Percentiles rank a stretch among this genome's conserved stretches.
Conservation (phyloP, 2,113 vertebrate genomes). For the Tretioscincus oriximinensis region DNA sequence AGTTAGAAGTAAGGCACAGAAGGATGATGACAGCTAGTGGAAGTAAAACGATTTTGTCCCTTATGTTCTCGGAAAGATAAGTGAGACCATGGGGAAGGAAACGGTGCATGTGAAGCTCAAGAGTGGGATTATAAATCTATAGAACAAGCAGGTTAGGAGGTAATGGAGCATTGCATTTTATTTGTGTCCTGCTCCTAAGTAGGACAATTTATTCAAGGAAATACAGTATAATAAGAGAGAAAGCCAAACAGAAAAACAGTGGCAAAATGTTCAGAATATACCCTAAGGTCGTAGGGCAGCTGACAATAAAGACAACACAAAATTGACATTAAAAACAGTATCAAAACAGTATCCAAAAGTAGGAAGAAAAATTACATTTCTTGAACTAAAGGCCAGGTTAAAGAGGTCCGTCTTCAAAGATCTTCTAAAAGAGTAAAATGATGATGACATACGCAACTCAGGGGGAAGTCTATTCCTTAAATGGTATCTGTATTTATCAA, state of each 20-base stretch:
- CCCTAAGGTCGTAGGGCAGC: background rate
- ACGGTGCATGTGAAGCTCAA: background rate
- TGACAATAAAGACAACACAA: too few species aligned
- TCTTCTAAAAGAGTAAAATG: too few species aligned
- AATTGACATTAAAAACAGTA: too few species aligned
- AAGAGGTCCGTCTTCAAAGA: too few species aligned
- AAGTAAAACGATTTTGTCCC: slow-evolving; percentile 45
- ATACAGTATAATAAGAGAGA: slow-evolving; percentile 19
- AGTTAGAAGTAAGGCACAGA: slow-evolving; percentile 33
- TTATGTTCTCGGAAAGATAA: slow-evolving; percentile 51
- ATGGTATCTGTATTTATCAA: too few species aligned
- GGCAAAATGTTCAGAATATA: background rate
- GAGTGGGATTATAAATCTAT: slow-evolving; percentile 52
- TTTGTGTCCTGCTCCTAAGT: slow-evolving; percentile 50
- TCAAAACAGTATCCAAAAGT: too few species aligned
- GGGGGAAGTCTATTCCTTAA: too few species aligned
- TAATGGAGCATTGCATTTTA: slow-evolving; percentile 53
- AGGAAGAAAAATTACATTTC: too few species aligned
- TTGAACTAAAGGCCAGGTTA: too few species aligned
- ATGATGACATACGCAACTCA: too few species aligned
- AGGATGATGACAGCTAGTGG: slow-evolving; percentile 31
- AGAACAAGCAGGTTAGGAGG: slow-evolving; percentile 37
- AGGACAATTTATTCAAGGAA: slow-evolving; percentile 47
- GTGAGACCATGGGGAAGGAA: slow-evolving; percentile 44
- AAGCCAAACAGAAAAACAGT: slow-evolving; percentile 44